Conservation (phyloP, 2,113 vertebrate species). For the Rhineura floridana region DNA sequence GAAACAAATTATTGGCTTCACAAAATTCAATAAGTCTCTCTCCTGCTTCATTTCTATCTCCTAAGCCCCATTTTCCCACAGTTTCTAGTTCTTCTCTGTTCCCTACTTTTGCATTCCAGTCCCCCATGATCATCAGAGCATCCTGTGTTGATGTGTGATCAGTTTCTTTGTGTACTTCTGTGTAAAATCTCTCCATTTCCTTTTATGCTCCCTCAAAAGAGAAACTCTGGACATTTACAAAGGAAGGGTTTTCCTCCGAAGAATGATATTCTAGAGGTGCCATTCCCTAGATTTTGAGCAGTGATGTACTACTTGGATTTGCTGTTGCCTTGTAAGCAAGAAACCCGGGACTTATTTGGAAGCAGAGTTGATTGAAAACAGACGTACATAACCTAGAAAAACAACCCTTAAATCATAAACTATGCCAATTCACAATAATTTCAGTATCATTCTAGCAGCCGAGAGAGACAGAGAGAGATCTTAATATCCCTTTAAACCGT, state of each 20-base stretch:
- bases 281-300: background rate
- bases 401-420: background rate
- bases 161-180: too few species aligned
- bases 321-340: too few species aligned
- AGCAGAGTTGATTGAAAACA: background rate
- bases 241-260: background rate
- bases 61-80: too few species aligned
- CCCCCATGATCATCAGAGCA: too few species aligned
- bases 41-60: too few species aligned
- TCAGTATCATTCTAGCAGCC: background rate
- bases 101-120: too few species aligned
- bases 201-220: background rate
- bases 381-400: background rate
- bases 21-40: too few species aligned
- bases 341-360: background rate
- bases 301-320: background rate
- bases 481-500: background rate
- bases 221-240: background rate
- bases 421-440: background rate
- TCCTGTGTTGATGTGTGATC: too few species aligned
- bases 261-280: background rate
- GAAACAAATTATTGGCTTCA: too few species aligned
- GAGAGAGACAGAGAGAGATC: background rate
- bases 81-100: too few species aligned
- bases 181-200: too few species aligned